Evolutionary conservation across 2,113 vertebrate species (phyloP), one percentile per base, ranked within the genome.

Genomic region (Erpornis zantholeuca): DNA sequence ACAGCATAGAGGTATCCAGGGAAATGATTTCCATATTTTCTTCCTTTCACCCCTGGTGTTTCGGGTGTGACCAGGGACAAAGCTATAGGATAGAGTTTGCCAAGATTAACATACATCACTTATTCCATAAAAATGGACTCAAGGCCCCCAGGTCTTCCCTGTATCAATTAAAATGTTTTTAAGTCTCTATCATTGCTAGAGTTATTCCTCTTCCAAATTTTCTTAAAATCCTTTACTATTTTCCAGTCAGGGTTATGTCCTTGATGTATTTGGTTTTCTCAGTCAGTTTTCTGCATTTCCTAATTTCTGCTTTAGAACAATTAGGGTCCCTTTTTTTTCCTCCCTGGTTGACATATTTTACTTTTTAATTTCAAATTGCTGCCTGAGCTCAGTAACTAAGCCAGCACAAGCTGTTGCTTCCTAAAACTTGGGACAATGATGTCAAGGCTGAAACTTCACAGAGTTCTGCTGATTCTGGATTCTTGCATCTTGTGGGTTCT

Each of bases 351-450:
- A 47, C 38, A 33, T 42, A 59, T 59, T 47, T 70, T 91, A 61
- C 15, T 78, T 91, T 81, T 86, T 50, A 53, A 94, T 92, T 91
- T 73, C 29, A 81, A 50, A 90, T 63, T 92, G 64, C 33, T 94
- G 68, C 20, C 77, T 82, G 49, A 94, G 27, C 64, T 86, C 23
- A 86, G 60, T 47, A 60, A 91, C 60, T 33, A 59, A 91, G 19
- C 45, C 52, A 88, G 72, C 60, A 68, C 25, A 73, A 42, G 29
- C 72, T 81, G 52, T 56, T 81, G 29, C 81, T 86, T 92, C 60
- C 35, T 84, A 68, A 89, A 84, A 87, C 44, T 80, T 47, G 44
- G 44, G 33, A 42, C 50, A 61, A 10, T 57, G 35, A 81, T 14
- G 21, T 36, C 52, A 84, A 76, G 33, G 60, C 50, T 70, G 56